Conservation (phyloP, 1,140 invertebrate genomes). For the Aplysia californica region DNA sequence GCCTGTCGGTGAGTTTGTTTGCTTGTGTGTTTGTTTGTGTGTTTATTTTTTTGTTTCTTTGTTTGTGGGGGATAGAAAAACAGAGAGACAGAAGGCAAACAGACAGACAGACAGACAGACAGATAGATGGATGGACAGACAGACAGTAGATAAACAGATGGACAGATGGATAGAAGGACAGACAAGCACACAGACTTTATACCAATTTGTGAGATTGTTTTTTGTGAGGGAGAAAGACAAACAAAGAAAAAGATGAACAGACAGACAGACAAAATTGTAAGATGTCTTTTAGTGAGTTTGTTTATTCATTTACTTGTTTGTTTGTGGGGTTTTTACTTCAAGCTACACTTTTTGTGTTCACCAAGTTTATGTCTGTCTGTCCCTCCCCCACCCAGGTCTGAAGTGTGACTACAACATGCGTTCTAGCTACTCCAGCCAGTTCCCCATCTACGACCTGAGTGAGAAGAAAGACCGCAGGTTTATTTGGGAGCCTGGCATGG, state of each 20-base stretch:
- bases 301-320: too few species aligned
- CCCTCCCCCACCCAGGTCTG: background rate
- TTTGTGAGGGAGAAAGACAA: too few species aligned
- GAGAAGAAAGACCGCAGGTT: slow-evolving; percentile 59
- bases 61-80: background rate
- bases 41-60: background rate
- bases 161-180: too few species aligned
- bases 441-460: slow-evolving; percentile 47
- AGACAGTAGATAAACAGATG: too few species aligned
- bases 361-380: background rate
- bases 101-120: background rate
- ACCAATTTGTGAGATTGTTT: too few species aligned
- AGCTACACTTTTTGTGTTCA: background rate
- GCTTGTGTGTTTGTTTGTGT: background rate
- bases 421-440: slow-evolving; percentile 48
- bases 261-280: too few species aligned
- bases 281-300: too few species aligned
- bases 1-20: slow-evolving; percentile 30
- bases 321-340: background rate
- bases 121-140: background rate
- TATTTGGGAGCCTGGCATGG: slow-evolving; percentile 55
- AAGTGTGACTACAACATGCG: background rate
- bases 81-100: background rate
- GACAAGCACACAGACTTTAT: too few species aligned
- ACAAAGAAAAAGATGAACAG: too few species aligned